A percentile compares a stretch with the other conserved stretches of the same genome.
Conservation (phyloP, 2,797 vertebrate genomes). For the Gambusia yucatana region DNA sequence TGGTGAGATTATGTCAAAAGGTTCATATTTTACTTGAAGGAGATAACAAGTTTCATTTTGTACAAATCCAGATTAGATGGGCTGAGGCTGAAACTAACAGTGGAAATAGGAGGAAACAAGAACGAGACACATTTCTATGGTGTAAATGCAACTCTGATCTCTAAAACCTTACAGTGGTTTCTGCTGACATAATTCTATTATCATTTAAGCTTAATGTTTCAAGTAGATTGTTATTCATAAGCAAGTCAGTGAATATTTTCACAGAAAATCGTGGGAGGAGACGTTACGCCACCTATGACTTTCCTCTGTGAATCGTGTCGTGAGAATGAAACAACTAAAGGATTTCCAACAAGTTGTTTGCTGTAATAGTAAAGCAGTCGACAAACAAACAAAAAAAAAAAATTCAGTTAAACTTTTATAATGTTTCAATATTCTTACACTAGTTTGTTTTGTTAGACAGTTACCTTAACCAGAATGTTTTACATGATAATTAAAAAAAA, state of each 20-base stretch:
- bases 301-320: neutral
- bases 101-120: neutral
- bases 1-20: neutral
- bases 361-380: neutral
- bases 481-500: neutral
- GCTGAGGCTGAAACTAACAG: neutral
- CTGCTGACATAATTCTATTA: neutral
- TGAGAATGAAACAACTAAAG: neutral
- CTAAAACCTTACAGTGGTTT: neutral
- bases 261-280: neutral
- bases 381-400: neutral
- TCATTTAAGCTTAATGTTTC: neutral
- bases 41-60: neutral
- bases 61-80: neutral
- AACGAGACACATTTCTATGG: neutral
- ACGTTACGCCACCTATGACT: neutral
- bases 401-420: neutral
- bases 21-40: neutral
- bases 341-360: neutral
- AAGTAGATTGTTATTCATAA: neutral
- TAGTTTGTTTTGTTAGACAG: neutral
- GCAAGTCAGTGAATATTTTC: neutral
- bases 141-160: neutral
- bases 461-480: neutral
- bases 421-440: neutral